These are phyloP conservation scores for Ifrita kowaldi DNA, from an alignment of 2,113 vertebrate species.

Conservation along the genomic window DNA sequence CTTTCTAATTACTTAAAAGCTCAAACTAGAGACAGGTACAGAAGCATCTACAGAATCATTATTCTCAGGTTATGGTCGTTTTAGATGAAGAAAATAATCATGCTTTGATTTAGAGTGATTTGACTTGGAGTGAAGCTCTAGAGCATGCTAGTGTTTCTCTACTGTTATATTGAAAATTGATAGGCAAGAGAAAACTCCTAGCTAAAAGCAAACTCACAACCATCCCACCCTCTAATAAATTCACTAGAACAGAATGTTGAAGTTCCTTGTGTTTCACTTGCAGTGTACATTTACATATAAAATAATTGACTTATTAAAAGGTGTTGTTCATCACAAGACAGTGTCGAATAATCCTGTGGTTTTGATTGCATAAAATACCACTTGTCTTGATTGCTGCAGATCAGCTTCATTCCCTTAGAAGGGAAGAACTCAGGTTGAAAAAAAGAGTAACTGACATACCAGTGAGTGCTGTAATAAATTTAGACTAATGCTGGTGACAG, in stretches of 20 bases:
- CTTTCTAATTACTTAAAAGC: neutral
- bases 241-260: conserved; percentile 9
- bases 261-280: conserved; percentile 4
- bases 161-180: neutral
- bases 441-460: neutral
- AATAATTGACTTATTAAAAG: neutral
- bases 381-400: neutral
- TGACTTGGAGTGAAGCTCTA: neutral
- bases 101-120: neutral
- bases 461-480: neutral
- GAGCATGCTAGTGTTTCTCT: neutral
- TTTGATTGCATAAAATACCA: neutral
- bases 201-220: neutral
- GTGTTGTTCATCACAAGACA: neutral
- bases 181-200: conserved; percentile 3
- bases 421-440: neutral
- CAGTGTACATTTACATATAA: neutral
- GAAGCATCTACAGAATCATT: neutral
- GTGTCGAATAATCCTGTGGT: neutral
- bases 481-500: neutral
- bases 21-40: neutral
- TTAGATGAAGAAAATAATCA: neutral
- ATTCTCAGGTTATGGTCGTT: neutral
- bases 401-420: neutral
- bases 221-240: neutral